These are phyloP conservation scores for Pollachius pollachius DNA, from an alignment of 2,113 vertebrate genomes.

Conservation along the genomic window DNA sequence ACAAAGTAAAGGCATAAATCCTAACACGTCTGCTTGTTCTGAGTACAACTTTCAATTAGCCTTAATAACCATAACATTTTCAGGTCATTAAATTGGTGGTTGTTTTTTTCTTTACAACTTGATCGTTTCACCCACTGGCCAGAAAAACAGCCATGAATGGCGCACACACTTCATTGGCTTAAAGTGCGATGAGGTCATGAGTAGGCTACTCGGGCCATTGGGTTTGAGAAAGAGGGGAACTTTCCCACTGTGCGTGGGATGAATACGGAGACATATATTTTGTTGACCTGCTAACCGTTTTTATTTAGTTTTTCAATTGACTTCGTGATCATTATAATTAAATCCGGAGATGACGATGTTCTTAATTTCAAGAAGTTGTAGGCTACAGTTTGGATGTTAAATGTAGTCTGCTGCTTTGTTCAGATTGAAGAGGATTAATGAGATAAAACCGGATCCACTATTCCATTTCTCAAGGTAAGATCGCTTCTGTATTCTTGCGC, in stretches of 20 bases:
- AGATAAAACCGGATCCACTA: too few species aligned
- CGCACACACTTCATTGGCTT: slow-evolving; percentile 26
- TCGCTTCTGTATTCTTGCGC: too few species aligned
- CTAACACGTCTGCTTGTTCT: too few species aligned
- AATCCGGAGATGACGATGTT: neutral
- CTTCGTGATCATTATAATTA: neutral
- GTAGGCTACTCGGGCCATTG: neutral
- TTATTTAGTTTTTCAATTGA: neutral
- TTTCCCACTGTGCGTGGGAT: slow-evolving; percentile 6
- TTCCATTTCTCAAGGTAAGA: too few species aligned
- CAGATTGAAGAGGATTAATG: too few species aligned
- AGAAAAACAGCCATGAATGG: neutral
- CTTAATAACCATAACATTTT: neutral
- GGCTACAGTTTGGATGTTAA: slow-evolving; percentile 4
- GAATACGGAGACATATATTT: neutral
- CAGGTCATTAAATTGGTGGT: neutral
- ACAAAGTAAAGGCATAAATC: too few species aligned
- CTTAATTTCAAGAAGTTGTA: neutral
- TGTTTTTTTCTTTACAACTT: neutral
- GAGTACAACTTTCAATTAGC: too few species aligned
- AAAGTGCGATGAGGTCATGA: slow-evolving; percentile 25
- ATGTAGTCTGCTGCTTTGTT: too few species aligned
- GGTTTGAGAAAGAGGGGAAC: slow-evolving; percentile 13
- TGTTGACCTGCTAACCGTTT: neutral
- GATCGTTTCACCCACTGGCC: neutral